Conservation (phyloP, 2,888 invertebrate genomes). For the Byasa hedistus region DNA sequence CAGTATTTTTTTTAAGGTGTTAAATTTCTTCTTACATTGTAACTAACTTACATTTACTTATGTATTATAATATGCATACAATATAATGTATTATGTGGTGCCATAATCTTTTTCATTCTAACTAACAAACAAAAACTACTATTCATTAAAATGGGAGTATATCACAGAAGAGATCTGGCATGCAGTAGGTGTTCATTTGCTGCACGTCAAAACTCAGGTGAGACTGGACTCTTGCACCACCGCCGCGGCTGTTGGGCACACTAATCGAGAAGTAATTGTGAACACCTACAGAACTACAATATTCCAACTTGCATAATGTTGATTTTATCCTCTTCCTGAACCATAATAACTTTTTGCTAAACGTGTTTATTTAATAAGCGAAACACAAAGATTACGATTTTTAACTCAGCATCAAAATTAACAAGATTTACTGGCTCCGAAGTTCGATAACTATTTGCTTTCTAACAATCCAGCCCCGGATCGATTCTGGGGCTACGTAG, state of each 20-base stretch:
- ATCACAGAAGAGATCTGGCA: conserved; percentile 1
- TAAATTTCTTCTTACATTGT: too few species aligned
- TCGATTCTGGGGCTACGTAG: too few species aligned
- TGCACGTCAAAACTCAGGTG: conserved; percentile 5
- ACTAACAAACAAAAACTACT: too few species aligned
- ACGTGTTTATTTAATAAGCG: background rate
- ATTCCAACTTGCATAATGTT: background rate
- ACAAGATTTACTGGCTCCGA: too few species aligned
- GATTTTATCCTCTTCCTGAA: conserved; percentile 3
- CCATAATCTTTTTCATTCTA: too few species aligned
- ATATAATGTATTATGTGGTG: too few species aligned
- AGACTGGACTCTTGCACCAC: conserved; percentile 7
- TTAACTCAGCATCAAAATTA: background rate
- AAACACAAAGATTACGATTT: background rate
- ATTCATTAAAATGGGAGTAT: too few species aligned
- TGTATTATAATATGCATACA: too few species aligned
- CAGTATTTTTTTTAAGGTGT: too few species aligned
- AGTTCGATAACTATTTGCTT: too few species aligned
- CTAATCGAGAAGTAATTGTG: conserved; percentile 19
- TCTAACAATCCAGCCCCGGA: too few species aligned
- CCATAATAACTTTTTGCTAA: background rate
- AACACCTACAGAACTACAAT: background rate
- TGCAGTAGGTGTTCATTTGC: conserved; percentile 8
- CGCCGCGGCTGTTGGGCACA: background rate
- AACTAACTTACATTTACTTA: too few species aligned